These are phyloP conservation scores for Tyria jacobaeae DNA, from an alignment of 2,888 invertebrate species.

Conservation along the genomic window DNA sequence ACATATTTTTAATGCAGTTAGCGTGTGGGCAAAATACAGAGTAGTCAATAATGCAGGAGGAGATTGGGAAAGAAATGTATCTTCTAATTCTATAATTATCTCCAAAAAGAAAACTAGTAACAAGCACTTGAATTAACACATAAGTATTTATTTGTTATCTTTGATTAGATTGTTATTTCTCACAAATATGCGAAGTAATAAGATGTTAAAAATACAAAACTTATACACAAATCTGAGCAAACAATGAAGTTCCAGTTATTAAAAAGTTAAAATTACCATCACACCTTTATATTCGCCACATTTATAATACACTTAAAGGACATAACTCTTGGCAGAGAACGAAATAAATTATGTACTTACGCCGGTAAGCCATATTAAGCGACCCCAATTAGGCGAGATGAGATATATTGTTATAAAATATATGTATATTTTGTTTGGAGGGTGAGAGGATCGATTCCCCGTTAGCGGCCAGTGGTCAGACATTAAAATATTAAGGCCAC, in stretches of 20 bases:
- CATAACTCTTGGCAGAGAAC: constrained; percentile 71
- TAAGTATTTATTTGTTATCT: not conserved
- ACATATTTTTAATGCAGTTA: not conserved
- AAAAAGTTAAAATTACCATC: constrained; percentile 55
- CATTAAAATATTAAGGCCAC: constrained; percentile 85
- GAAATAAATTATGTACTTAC: constrained; percentile 85
- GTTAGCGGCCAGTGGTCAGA: constrained; percentile 83
- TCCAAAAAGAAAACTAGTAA: too few species aligned
- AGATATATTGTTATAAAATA: constrained; percentile 80
- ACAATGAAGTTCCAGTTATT: constrained; percentile 34
- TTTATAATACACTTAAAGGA: constrained; percentile 58
- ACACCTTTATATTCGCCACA: constrained; percentile 54
- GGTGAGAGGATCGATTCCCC: constrained; percentile 75
- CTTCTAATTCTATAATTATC: too few species aligned
- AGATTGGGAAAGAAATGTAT: too few species aligned
- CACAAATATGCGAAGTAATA: not conserved
- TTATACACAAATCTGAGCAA: constrained; percentile 23
- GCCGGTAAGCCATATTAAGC: constrained; percentile 85
- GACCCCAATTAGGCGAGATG: constrained; percentile 85
- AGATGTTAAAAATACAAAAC: not conserved
- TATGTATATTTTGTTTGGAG: constrained; percentile 77
- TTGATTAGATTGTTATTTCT: not conserved
- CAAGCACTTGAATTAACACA: too few species aligned
- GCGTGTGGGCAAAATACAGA: too few species aligned
- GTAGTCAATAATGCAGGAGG: too few species aligned